Evolutionary conservation across 2,113 vertebrate genomes (phyloP), one percentile per base, ranked within the genome.

Genomic region (Aptenodytes patagonicus): DNA sequence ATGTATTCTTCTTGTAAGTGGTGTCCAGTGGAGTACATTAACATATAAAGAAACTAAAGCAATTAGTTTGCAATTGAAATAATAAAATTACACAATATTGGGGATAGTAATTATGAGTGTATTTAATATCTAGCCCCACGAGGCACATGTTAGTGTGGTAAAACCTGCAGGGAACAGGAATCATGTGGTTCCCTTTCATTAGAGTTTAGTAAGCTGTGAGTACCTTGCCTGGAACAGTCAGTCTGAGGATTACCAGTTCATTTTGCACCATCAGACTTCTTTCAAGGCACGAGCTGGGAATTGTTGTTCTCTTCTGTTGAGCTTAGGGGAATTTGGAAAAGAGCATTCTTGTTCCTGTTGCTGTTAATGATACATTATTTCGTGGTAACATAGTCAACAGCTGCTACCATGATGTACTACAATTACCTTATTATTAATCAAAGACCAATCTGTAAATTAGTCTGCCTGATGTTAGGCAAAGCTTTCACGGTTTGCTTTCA

Each of bases 51-150:
- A 95, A 93, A 85, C 5, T 17, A 44, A 83, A 87, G 20, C 76
- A 94, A 88, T 86, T 95, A 78, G 10, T 65, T 93, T 85, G 34
- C 70, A 80, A 58, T 97, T 91, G 69, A 91, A 96, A 71, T 79
- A 60, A 81, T 90, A 73, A 73, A 75, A 79, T 93, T 78, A 83
- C 12, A 86, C 31, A 25, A 22, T 89, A 64, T 52, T 25, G 5
- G n/a, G 22, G 42, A 6, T 87, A 28, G 16, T 61, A 78, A 71
- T 95, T 90, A 83, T n/a, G 42, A 46, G 18, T 44, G 24, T 84
- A 62, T 87, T 92, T 91, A 93, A 70, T 92, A 80, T 60, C 85
- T 34, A 69, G 38, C 79, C 85, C 58, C 69, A 38, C 0, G 17
- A 94, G 82, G 49, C 44, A 51, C 11, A 47, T 62, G 52, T 79